Evolutionary conservation across 2,888 invertebrate species (phyloP), one percentile per base, ranked within the genome.

Genomic region (Incurvaria masculella): DNA sequence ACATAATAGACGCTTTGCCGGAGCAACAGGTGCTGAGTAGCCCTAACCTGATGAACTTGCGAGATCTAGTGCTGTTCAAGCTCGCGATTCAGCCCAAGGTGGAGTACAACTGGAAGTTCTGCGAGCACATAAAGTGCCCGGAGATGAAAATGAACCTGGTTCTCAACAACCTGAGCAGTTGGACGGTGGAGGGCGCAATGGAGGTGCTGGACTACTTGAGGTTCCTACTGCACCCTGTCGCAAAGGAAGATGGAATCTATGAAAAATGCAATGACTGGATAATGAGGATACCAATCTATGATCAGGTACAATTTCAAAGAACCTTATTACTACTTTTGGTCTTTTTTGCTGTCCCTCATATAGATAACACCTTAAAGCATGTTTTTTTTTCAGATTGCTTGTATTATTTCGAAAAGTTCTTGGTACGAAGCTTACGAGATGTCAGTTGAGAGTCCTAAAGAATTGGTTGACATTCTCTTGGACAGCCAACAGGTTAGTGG

Each of bases 281-380:
- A 52, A 64, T 78, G n/a, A 81, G 82, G 58, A 83, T 88, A 56
- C 80, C 81, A 43, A 66, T 87, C 2, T 87, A 86, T 60, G 81
- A 85, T 49, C 74, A 81, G 75, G 84, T 84, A 69, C 56, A 59
- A 56, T 23, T 23, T 23, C 5, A 23, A n/a, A n/a, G n/a, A n/a
- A n/a, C n/a, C n/a, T n/a, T n/a, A n/a, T n/a, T n/a, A n/a, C n/a
- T n/a, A n/a, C n/a, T n/a, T n/a, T n/a, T n/a, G n/a, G n/a, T n/a
- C 26, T 18, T 27, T 20, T 18, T 20, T 41, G 39, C 11, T 17
- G n/a, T 17, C 11, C 6, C 0, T 33, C 19, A 20, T 5, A 27
- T 4, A 42, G 17, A 26, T 26, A 10, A 4, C 14, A 33, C 18
- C 21, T 33, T 6, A 33, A 2, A 23, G 10, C 10, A 23, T 23